phyloP scores from a whole-genome alignment of 2,113 vertebrate genomes.

The Tangachromis dhanisi region DNA sequence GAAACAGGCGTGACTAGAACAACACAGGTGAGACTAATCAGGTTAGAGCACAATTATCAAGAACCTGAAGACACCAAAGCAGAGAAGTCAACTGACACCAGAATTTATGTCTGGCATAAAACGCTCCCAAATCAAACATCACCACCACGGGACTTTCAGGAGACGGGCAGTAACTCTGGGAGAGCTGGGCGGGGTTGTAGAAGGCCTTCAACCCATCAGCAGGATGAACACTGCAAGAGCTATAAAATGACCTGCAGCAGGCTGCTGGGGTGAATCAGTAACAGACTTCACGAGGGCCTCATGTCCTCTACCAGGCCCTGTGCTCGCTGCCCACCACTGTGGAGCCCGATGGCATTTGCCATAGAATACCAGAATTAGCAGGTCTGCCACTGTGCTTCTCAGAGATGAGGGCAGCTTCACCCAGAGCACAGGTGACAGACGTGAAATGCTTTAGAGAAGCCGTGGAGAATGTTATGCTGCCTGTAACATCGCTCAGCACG shows the following conservation, averaged over 20 bases:
- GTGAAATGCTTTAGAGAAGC: neutral
- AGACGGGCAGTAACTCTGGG: neutral
- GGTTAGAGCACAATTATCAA: neutral
- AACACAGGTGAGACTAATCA: neutral
- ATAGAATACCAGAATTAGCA: neutral
- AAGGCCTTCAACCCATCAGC: neutral
- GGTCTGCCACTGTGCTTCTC: neutral
- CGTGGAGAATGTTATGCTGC: neutral
- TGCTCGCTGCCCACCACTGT: neutral
- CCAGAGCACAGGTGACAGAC: neutral
- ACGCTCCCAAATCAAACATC: neutral
- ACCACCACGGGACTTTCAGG: neutral
- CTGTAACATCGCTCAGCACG: neutral
- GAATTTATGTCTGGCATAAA: accelerated
- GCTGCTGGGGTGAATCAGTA: neutral
- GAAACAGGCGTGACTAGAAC: neutral
- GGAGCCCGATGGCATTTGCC: neutral
- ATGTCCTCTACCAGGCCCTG: neutral
- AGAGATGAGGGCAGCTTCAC: neutral
- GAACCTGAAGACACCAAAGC: neutral
- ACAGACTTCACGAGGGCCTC: neutral
- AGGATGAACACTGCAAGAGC: neutral
- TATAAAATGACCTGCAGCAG: neutral
- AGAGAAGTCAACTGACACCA: accelerated
- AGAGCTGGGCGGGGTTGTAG: neutral